phyloP scores from a whole-genome alignment of 2,113 vertebrate genomes.

The Hyperopisus bebe region DNA sequence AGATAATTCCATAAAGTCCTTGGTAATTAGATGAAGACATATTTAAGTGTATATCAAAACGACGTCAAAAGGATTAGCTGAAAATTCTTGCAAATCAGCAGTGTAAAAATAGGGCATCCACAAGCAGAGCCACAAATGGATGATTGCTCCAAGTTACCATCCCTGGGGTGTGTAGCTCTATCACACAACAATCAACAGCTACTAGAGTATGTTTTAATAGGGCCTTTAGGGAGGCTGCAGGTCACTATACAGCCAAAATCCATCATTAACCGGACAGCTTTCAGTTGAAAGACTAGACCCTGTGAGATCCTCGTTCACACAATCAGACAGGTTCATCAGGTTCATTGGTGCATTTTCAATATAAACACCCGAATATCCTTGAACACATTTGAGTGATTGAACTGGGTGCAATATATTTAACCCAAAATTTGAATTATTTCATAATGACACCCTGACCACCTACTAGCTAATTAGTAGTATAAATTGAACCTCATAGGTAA shows the following conservation, averaged over 20 bases:
- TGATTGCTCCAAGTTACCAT: not conserved
- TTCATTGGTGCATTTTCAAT: not conserved
- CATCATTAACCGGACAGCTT: not conserved
- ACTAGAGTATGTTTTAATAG: not conserved
- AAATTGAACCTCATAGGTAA: not conserved
- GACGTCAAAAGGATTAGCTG: not conserved
- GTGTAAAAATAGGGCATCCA: not conserved
- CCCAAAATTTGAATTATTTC: not conserved
- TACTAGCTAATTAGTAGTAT: not conserved
- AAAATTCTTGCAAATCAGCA: not conserved
- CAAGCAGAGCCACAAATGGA: not conserved
- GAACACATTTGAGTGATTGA: not conserved
- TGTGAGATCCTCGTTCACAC: not conserved
- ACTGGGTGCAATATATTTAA: not conserved
- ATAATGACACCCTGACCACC: not conserved
- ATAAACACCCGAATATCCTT: not conserved
- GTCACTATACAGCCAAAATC: not conserved
- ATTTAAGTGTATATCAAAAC: not conserved
- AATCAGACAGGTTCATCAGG: not conserved
- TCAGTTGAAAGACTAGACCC: not conserved
- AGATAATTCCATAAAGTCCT: not conserved
- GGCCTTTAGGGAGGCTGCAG: not conserved
- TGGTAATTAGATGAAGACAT: not conserved
- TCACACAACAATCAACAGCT: not conserved
- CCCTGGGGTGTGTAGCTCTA: not conserved